Evolutionary conservation across 2,888 invertebrate species (phyloP).

Genomic region (Agriotes lineatus): DNA sequence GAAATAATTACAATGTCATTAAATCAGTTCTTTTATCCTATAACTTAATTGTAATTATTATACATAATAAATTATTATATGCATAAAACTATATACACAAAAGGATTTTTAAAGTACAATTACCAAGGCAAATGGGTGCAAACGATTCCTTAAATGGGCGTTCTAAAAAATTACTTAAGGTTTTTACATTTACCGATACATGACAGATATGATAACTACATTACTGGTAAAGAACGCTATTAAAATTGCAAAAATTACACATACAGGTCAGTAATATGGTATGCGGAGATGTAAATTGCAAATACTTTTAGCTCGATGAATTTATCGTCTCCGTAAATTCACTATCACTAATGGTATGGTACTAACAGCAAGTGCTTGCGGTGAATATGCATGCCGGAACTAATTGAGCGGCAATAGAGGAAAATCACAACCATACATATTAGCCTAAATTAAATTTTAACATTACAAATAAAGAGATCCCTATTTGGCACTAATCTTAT

Average conservation of each 20-base stretch:
- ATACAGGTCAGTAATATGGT: too few relatives aligned
- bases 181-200: conserved; percentile 2
- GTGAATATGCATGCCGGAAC: not conserved
- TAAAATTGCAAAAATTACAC: conserved; percentile 1
- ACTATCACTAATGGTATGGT: not conserved
- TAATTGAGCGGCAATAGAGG: conserved; percentile 1
- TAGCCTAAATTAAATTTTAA: too few relatives aligned
- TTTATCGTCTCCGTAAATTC: not conserved
- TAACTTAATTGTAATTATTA: conserved; percentile 32
- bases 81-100: conserved; percentile 28
- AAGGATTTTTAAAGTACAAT: conserved; percentile 4
- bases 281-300: too few relatives aligned
- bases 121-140: conserved; percentile 12
- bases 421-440: conserved; percentile 22
- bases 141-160: conserved; percentile 1
- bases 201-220: not conserved
- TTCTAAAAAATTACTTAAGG: not conserved
- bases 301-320: too few relatives aligned
- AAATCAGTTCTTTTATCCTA: conserved; percentile 38
- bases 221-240: not conserved
- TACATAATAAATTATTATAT: conserved; percentile 38
- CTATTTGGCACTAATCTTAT: conserved; percentile 31
- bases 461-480: not conserved
- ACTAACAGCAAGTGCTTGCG: conserved; percentile 14
- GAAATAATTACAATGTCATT: conserved; percentile 36